A percentile compares a stretch with the other conserved stretches of the same genome.
Evolutionary conservation across 2,888 invertebrate genomes (phyloP).

Genomic region (Frankliniella intonsa): DNA sequence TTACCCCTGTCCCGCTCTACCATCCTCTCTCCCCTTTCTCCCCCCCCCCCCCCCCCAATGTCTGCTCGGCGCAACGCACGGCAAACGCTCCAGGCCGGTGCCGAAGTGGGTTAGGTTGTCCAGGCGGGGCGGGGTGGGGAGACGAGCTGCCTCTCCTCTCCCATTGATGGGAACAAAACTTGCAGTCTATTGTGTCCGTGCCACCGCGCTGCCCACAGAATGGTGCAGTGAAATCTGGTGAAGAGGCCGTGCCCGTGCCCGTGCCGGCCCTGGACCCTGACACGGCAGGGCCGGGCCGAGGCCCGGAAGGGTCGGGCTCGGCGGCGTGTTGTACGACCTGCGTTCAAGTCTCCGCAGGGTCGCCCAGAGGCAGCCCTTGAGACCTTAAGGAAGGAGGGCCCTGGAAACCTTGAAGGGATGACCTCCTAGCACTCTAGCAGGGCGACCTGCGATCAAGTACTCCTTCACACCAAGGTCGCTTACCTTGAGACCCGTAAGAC

Average conservation of each 20-base stretch:
- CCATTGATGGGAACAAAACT: constrained; percentile 25
- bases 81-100: constrained; percentile 13
- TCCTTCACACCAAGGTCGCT: too few species aligned
- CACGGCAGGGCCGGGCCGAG: too few species aligned
- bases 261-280: too few species aligned
- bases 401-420: too few species aligned
- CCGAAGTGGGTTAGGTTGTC: constrained; percentile 24
- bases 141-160: background rate
- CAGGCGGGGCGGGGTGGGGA: background rate
- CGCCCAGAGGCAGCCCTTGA: too few species aligned
- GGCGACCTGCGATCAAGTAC: too few species aligned
- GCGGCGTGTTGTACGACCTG: background rate
- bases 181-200: constrained; percentile 15
- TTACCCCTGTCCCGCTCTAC: too few species aligned
- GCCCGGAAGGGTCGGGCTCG: background rate
- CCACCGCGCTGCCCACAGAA: background rate
- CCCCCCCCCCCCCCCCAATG: too few species aligned
- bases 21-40: too few species aligned
- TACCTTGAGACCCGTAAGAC: too few species aligned
- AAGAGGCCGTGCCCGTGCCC: background rate
- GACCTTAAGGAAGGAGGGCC: too few species aligned
- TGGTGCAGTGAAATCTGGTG: background rate
- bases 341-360: background rate
- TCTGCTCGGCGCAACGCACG: background rate
- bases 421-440: too few species aligned